These are phyloP conservation scores for Epinephelus coioides DNA, from an alignment of 2,797 vertebrate genomes.

Conservation along the genomic window DNA sequence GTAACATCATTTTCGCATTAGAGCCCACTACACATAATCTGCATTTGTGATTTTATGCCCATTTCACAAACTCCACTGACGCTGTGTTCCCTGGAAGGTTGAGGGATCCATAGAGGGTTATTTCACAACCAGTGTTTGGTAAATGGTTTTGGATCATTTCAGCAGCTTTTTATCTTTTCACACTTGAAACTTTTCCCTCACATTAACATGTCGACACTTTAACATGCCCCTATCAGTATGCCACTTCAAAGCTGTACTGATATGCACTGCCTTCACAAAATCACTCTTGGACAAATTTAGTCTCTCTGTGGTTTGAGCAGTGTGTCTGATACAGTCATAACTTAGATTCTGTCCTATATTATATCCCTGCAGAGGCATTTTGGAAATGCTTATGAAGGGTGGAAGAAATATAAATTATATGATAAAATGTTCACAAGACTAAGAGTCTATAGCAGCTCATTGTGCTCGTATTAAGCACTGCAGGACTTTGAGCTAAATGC, in stretches of 20 bases:
- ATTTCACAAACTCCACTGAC: constrained; percentile 28
- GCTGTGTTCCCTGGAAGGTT: constrained; percentile 39
- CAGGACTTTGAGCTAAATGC: neutral
- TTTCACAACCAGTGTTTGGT: constrained; percentile 45
- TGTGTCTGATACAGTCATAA: constrained; percentile 58
- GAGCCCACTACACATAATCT: constrained; percentile 26
- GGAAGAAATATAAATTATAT: neutral
- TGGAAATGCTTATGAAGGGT: constrained; percentile 31
- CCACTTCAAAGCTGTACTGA: constrained; percentile 70
- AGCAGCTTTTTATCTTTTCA: constrained; percentile 67
- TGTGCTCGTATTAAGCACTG: neutral
- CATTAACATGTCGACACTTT: constrained; percentile 59
- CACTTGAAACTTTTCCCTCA: constrained; percentile 56
- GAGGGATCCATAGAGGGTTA: constrained; percentile 24
- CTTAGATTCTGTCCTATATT: constrained; percentile 45
- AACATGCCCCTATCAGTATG: constrained; percentile 58
- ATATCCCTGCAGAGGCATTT: constrained; percentile 35
- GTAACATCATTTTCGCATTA: constrained; percentile 6
- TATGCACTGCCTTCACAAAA: constrained; percentile 55
- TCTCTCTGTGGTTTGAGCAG: constrained; percentile 48
- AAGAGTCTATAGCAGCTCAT: neutral
- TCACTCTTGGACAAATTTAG: constrained; percentile 53
- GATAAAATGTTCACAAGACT: constrained; percentile 15
- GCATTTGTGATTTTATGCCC: constrained; percentile 30
- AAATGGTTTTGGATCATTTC: constrained; percentile 54